These are phyloP conservation scores for Saccostrea echinata DNA, from an alignment of 1,140 invertebrate genomes.

Conservation along the genomic window DNA sequence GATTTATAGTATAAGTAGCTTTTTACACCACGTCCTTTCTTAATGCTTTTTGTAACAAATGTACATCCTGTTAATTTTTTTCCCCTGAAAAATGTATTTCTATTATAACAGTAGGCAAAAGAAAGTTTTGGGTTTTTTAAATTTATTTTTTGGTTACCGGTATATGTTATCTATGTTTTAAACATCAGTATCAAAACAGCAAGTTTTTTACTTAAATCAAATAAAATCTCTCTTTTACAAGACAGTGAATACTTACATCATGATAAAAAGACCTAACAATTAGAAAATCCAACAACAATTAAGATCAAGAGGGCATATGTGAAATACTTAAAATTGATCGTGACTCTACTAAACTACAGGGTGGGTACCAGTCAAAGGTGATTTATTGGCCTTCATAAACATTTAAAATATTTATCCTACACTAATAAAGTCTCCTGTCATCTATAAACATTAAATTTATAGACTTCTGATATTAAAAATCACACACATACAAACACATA, in stretches of 20 bases:
- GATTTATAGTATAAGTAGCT: too few species aligned
- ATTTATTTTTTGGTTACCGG: too few species aligned
- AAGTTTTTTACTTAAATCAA: too few species aligned
- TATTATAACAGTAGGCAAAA: too few species aligned
- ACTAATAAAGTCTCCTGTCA: neutral
- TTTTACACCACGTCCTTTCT: too few species aligned
- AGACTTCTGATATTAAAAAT: constrained; percentile 26
- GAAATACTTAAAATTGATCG: neutral
- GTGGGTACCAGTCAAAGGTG: constrained; percentile 13
- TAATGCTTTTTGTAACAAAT: too few species aligned
- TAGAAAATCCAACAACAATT: neutral
- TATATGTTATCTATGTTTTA: too few species aligned
- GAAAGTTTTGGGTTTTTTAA: too few species aligned
- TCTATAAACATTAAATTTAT: constrained; percentile 26
- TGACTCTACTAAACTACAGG: neutral
- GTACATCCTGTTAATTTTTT: too few species aligned
- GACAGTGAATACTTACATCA: neutral
- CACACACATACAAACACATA: neutral
- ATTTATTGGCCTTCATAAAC: constrained; percentile 30
- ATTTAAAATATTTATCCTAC: constrained; percentile 26
- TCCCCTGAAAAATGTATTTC: too few species aligned
- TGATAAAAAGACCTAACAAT: neutral
- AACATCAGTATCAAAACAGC: too few species aligned
- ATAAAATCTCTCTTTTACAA: too few species aligned
- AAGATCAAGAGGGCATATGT: neutral